Percentiles rank a stretch among this genome's conserved stretches.
Evolutionary conservation across 2,797 vertebrate genomes (phyloP).

Genomic region (Apodemus agrarius): DNA sequence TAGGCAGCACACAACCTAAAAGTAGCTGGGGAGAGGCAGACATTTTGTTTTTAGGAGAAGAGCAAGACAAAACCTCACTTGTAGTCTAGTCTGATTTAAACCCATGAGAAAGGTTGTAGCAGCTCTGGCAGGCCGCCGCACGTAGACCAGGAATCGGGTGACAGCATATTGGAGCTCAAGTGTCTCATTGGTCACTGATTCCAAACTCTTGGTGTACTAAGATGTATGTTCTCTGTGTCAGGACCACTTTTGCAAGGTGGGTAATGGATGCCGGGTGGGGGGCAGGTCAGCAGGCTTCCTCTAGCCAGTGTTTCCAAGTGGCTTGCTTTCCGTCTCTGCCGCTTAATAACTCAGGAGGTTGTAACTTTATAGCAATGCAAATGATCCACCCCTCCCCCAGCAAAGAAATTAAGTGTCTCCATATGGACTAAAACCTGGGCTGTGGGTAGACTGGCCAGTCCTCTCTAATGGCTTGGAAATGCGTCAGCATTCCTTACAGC

Average conservation of each 20-base stretch:
- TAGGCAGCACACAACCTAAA: neutral
- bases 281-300: neutral
- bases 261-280: neutral
- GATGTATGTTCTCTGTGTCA: neutral
- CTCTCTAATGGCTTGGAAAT: neutral
- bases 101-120: neutral
- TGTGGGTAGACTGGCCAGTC: neutral
- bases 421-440: too few relatives aligned
- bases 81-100: neutral
- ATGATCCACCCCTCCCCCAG: neutral
- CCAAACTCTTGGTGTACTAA: neutral
- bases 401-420: neutral
- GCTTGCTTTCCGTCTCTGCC: neutral
- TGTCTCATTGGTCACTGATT: neutral
- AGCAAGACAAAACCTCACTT: neutral
- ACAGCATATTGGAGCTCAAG: neutral
- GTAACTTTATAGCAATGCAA: neutral
- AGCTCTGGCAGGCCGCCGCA: neutral
- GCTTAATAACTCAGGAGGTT: neutral
- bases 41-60: neutral
- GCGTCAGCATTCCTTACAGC: neutral
- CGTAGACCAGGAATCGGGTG: neutral
- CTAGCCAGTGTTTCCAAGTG: neutral
- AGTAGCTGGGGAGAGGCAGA: neutral
- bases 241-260: neutral